Base-by-base conservation (phyloP, 2,797 vertebrate genomes). In the Protonibea diacanthus region DNA sequence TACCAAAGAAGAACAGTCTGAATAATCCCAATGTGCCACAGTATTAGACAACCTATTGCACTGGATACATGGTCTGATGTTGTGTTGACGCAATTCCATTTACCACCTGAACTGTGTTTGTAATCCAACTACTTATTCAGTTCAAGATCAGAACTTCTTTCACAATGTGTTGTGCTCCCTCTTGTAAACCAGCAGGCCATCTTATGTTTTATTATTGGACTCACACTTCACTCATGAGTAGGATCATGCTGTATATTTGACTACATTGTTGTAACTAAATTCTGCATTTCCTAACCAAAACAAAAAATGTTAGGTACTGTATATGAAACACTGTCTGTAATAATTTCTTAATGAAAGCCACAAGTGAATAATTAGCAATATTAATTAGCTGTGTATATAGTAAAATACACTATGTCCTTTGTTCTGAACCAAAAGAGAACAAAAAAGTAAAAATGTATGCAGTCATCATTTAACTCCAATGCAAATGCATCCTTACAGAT, bases 1-100 rank as follows among this genome's bases (percentile, higher is more conserved):
- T 71, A 42, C 45, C 47, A 55, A 74, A 74, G 63, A 75, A 83
- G 76, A 82, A 57, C 47, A 45, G 71, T 60, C 61, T 74, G 66
- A 86, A 76, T 92, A 88, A 93, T 87, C 27, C 29, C 23, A 76
- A 86, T 91, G 91, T 72, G 60, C 73, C 56, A 69, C 66, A 65
- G 79, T 76, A 66, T 90, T 85, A 85, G 74, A 51, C 80, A 44
- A 73, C 80, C 63, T 89, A 38, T 87, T 83, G 72, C 57, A 66
- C 38, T 38, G 53, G 73, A 81, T 90, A 67, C 80, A 80, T 72
- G 69, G 42, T 84, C 78, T 74, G 45, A 55, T 82, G 56, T 66
- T 78, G 65, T 76, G 74, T 64, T 82, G 59, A 76, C 63, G 47
- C 59, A 20, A 51, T 81, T 86, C 72, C 14, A 70, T 89, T 88